These are phyloP conservation scores for Ferdinandea cuprea DNA, from an alignment of 2,888 invertebrate species.

Conservation along the genomic window DNA sequence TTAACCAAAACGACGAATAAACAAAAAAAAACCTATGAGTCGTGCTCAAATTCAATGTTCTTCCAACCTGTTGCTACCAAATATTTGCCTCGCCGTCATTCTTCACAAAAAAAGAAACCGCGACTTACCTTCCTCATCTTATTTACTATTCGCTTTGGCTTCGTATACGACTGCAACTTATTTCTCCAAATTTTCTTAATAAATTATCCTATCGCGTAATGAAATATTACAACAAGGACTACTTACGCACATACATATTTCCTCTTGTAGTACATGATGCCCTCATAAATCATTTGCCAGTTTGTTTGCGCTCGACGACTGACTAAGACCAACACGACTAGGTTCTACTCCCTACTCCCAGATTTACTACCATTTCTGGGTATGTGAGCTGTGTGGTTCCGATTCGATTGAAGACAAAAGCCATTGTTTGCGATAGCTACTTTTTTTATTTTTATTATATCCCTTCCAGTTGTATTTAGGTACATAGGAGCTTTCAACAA, in stretches of 20 bases:
- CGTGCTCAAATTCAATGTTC: too few relatives aligned
- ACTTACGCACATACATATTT: slow-evolving; percentile 37
- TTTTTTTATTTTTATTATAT: slow-evolving; percentile 3
- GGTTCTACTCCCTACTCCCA: neutral
- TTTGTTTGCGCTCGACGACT: slow-evolving; percentile 42
- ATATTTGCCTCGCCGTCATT: too few relatives aligned
- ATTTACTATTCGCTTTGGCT: neutral
- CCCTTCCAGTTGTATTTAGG: too few relatives aligned
- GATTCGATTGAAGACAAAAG: slow-evolving; percentile 55
- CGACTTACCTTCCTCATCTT: too few relatives aligned
- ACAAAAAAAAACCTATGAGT: too few relatives aligned
- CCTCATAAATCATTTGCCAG: slow-evolving; percentile 51
- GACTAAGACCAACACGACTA: too few relatives aligned
- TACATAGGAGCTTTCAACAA: too few relatives aligned
- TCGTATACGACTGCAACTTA: slow-evolving; percentile 5
- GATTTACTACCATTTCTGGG: slow-evolving; percentile 15
- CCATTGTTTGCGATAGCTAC: slow-evolving; percentile 39
- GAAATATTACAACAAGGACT: slow-evolving; percentile 53
- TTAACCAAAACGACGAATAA: too few relatives aligned
- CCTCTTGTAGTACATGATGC: slow-evolving; percentile 37
- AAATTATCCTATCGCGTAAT: slow-evolving; percentile 46
- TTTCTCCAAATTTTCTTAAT: slow-evolving; percentile 43
- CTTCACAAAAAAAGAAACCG: too few relatives aligned
- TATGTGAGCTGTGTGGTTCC: slow-evolving; percentile 5
- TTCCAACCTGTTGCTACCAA: too few relatives aligned